Conservation (phyloP, 2,113 vertebrate species). For the Theristicus caerulescens region DNA sequence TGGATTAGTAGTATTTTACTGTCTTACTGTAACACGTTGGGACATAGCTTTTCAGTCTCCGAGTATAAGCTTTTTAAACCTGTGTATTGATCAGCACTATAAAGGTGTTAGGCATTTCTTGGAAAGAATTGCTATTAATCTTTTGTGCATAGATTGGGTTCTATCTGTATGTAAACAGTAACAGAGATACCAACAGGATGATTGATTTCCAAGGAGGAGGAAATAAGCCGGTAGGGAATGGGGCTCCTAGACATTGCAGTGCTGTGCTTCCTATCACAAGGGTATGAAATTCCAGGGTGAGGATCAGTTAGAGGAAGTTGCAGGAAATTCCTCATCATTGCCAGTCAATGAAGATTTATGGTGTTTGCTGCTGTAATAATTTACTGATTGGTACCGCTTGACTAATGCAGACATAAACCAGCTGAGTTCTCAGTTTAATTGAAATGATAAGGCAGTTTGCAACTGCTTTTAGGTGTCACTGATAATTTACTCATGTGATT, state of each 20-base stretch:
- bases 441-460: slow-evolving; percentile 30
- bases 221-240: neutral
- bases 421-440: slow-evolving; percentile 35
- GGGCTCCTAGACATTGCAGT: neutral
- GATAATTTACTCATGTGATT: slow-evolving; percentile 32
- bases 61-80: neutral
- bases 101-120: neutral
- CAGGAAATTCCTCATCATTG: slow-evolving; percentile 29
- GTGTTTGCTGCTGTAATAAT: slow-evolving; percentile 31
- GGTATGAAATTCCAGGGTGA: neutral
- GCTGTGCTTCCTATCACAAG: neutral
- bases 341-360: slow-evolving; percentile 43
- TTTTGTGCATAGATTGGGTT: neutral
- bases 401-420: slow-evolving; percentile 31
- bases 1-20: neutral
- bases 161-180: neutral
- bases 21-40: neutral
- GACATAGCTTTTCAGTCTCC: neutral
- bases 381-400: slow-evolving; percentile 19
- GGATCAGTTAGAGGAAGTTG: neutral
- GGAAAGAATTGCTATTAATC: slow-evolving; percentile 1
- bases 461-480: slow-evolving; percentile 43
- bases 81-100: neutral
- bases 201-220: neutral
- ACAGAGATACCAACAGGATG: neutral